Percentiles rank a stretch among this genome's conserved stretches.
phyloP scores from a whole-genome alignment of 2,888 invertebrate species.

The Aporophyla nigra region DNA sequence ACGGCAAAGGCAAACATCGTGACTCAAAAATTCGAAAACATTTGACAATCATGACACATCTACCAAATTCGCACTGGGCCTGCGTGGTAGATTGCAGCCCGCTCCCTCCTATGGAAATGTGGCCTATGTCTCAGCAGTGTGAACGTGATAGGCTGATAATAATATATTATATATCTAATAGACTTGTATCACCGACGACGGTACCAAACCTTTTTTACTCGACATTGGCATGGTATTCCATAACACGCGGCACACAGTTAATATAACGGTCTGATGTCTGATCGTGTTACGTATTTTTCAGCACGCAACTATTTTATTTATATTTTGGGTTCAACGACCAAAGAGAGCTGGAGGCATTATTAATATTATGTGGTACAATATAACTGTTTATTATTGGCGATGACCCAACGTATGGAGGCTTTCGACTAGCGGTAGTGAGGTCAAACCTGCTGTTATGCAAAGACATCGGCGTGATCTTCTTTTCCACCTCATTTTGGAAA shows the following conservation, averaged over 20 bases:
- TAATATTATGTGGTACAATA: constrained; percentile 39
- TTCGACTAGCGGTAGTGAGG: constrained; percentile 6
- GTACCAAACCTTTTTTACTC: neutral
- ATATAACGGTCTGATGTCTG: constrained; percentile 60
- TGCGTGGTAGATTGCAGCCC: neutral
- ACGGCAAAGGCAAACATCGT: neutral
- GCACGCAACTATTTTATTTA: constrained; percentile 64
- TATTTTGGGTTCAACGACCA: constrained; percentile 57
- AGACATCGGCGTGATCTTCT: neutral
- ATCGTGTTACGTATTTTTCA: constrained; percentile 67
- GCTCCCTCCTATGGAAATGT: too few species aligned
- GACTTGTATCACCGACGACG: neutral
- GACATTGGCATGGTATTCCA: constrained; percentile 35
- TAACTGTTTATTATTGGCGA: constrained; percentile 34
- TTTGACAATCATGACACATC: neutral
- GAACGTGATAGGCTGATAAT: too few species aligned
- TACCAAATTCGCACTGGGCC: too few species aligned
- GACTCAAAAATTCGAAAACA: too few species aligned
- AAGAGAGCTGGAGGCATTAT: constrained; percentile 25
- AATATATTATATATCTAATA: neutral
- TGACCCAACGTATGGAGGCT: neutral
- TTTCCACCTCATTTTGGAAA: neutral
- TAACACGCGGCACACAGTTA: constrained; percentile 52
- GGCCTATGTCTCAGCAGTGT: neutral
- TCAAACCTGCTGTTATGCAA: neutral